Base-by-base conservation (phyloP, 2,113 vertebrate genomes). In the Motacilla alba region DNA sequence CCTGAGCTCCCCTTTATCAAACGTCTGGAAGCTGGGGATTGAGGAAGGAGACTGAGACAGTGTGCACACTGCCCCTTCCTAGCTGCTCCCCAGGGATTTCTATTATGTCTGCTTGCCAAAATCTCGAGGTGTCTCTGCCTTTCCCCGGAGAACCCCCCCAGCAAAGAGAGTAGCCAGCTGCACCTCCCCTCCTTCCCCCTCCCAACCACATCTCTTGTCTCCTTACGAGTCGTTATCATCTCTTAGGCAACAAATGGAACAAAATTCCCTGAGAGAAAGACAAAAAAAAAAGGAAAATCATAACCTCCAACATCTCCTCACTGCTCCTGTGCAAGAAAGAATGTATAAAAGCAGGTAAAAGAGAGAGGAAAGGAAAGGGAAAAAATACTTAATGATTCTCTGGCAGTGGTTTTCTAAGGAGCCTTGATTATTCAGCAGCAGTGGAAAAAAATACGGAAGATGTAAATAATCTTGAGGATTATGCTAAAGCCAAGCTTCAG, bases 381-480 rank as follows among this genome's bases (percentile, higher is more conserved):
- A 15, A 46, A 30, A 22, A 16, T 6, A 56, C 37, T 88, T 89
- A 6, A 6, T 22, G 14, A 72, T 95, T 93, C 43, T 78, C 69
- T 87, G 77, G 69, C 60, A 69, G 3, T 73, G 77, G 19, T 82
- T 95, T 95, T 79, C 77, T 78, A 59, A 91, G 76, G 53, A 96
- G 58, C 39, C 6, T 28, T 92, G 89, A 79, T 93, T 88, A 83
- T 94, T 93, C 90, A 91, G 62, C 75, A 95, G 88, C 63, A 66
- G 60, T 88, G 80, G 94, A 89, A 93, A 94, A 92, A 95, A 74
- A 56, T 72, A 70, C 17, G 62, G 87, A 80, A 79, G 74, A 94
- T 91, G 77, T 94, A 96, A 96, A 91, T 92, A 96, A 93, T 93
- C 80, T 85, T 75, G 41, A 60, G 89, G 83, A 91, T 95, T 97